phyloP scores from a whole-genome alignment of 2,888 invertebrate species.

The Graphium colonna region DNA sequence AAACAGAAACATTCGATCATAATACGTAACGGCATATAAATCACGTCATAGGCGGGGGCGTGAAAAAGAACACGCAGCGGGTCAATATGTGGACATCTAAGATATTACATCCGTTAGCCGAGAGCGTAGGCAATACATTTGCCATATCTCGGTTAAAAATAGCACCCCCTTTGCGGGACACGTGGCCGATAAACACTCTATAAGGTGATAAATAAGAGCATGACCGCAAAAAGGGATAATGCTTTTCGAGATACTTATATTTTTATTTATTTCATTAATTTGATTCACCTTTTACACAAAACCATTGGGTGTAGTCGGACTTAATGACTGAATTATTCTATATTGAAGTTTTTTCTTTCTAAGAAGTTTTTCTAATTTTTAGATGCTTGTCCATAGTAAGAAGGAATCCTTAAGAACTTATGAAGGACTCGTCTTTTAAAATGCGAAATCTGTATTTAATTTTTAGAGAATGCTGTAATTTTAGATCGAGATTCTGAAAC shows the following conservation, averaged over 20 bases:
- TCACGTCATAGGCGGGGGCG: slow-evolving; percentile 4
- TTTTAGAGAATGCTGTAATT: no score
- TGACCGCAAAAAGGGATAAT: slow-evolving; percentile 2
- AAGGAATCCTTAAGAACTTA: no score
- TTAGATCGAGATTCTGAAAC: no score
- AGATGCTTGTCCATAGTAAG: no score
- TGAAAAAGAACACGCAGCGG: slow-evolving; percentile 7
- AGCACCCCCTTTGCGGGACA: slow-evolving; percentile 11
- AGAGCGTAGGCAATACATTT: slow-evolving; percentile 15
- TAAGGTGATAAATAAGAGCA: no score
- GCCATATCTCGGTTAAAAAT: slow-evolving; percentile 11
- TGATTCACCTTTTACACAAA: background rate
- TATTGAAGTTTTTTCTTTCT: no score
- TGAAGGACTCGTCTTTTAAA: no score
- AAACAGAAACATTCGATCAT: background rate
- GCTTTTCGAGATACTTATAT: background rate
- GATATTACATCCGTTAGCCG: slow-evolving; percentile 4
- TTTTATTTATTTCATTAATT: background rate
- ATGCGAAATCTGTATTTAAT: no score
- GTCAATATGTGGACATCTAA: slow-evolving; percentile 14
- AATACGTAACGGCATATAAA: slow-evolving; percentile 5
- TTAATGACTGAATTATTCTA: no score
- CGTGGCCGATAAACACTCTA: slow-evolving; percentile 19
- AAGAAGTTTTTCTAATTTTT: no score
- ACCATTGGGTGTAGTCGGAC: no score